Conservation (phyloP, 2,113 vertebrate species). For the Apodemus sylvaticus region DNA sequence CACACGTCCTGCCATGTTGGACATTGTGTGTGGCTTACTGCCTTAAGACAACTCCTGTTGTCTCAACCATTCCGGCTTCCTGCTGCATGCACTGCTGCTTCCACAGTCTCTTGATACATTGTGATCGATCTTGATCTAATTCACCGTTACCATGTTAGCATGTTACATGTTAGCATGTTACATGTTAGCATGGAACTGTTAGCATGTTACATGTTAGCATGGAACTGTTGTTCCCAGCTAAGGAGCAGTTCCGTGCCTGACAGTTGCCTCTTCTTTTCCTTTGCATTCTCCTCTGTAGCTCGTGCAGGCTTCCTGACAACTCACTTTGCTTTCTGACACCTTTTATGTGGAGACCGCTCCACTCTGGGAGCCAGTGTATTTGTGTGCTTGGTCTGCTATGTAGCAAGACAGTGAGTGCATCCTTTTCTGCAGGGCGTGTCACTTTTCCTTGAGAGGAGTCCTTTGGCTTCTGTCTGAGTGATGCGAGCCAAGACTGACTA, state of each 20-base stretch:
- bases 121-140: background rate
- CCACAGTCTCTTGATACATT: background rate
- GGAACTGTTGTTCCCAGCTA: background rate
- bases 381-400: no score
- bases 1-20: background rate
- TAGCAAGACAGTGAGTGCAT: background rate
- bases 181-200: no score
- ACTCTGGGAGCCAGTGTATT: background rate
- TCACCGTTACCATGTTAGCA: background rate
- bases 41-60: background rate
- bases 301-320: background rate
- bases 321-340: background rate
- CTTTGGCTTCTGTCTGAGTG: background rate
- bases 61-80: background rate
- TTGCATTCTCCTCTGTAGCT: background rate
- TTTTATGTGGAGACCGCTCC: background rate
- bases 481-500: background rate
- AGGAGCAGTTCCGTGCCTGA: background rate
- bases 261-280: background rate
- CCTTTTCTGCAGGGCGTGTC: background rate
- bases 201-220: no score
- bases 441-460: background rate
- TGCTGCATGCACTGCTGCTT: no score
- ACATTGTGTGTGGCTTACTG: background rate
- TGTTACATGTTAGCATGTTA: no score